Base-by-base conservation (phyloP, 2,113 vertebrate species). In the Pachypanchax playfairii region DNA sequence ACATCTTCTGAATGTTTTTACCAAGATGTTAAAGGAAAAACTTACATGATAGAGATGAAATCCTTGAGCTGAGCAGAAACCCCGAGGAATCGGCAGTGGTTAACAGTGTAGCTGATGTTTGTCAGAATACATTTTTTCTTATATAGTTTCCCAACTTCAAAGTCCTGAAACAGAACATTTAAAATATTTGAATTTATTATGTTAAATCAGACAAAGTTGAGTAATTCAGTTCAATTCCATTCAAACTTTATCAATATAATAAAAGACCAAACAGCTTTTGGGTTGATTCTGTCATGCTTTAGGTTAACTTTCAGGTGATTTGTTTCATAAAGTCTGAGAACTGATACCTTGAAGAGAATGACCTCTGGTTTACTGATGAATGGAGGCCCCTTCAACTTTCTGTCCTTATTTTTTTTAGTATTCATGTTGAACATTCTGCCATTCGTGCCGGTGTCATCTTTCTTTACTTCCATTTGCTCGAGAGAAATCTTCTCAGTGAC, bases 331-430 rank as follows among this genome's bases (percentile, higher is more conserved):
- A 55, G 20, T 0, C 6, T 2, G 1, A 21, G 6, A 8, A 46
- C 20, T n/a, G 10, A 4, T 83, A 96, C 97, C 94, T 96, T 94
- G 81, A 98, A 99, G 57, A 91, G 85, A 65, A 98, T 65, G 65
- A 89, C 65, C 9, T 91, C 87, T 15, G 97, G 97, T 80, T 94
- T 98, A 82, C 95, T 94, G 64, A 90, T 90, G 80, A 98, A 98
- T 20, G 92, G 80, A 44, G 85, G 55, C 1, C 90, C 87, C 67
- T 90, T 93, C 15, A 75, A 70, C 3, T 90, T 90, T 44, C 8
- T 88, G 25, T 82, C 89, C 1, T 85, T 79, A 15, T 58, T 29
- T 73, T 87, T 94, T 73, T 82, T 93, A 18, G 22, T 64, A 36
- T 76, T 18, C 26, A 75, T 12, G 15, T 80, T 65, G 17, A 13